phyloP scores from a whole-genome alignment of 2,888 invertebrate genomes.

The Ennomos erosarius region DNA sequence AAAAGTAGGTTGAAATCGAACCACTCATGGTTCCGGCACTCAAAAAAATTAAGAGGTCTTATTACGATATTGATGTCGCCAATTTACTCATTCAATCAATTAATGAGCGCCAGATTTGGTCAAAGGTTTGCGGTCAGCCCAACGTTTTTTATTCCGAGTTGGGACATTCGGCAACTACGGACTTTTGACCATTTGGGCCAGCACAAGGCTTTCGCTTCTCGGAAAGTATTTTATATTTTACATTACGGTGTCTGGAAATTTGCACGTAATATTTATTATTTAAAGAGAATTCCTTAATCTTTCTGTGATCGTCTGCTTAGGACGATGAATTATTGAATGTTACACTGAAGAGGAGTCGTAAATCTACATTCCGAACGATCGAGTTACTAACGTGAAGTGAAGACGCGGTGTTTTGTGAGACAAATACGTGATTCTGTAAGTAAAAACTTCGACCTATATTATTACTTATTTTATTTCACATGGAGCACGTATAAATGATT shows the following conservation, averaged over 20 bases:
- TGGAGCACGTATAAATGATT: no score
- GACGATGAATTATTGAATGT: constrained; percentile 23
- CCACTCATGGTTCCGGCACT: constrained; percentile 25
- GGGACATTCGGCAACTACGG: constrained; percentile 41
- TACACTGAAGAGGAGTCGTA: constrained; percentile 5
- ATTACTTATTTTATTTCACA: no score
- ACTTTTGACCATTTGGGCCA: constrained; percentile 47
- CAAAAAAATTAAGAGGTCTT: constrained; percentile 25
- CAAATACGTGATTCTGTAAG: no score
- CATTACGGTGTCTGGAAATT: constrained; percentile 13
- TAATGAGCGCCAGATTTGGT: constrained; percentile 37
- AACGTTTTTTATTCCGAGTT: constrained; percentile 28
- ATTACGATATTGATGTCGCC: constrained; percentile 37
- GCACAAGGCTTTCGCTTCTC: constrained; percentile 42
- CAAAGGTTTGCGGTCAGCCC: constrained; percentile 22
- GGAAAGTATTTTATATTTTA: constrained; percentile 41
- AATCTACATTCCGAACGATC: background rate
- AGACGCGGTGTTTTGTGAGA: no score
- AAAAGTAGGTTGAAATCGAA: constrained; percentile 21
- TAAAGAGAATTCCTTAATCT: constrained; percentile 22
- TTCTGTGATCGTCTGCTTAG: constrained; percentile 20
- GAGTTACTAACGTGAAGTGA: no score
- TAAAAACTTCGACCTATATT: no score
- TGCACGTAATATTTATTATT: constrained; percentile 20
- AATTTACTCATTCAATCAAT: constrained; percentile 42